Base-by-base conservation (phyloP, 2,797 vertebrate species). In the Neosilurus mollespiculum region DNA sequence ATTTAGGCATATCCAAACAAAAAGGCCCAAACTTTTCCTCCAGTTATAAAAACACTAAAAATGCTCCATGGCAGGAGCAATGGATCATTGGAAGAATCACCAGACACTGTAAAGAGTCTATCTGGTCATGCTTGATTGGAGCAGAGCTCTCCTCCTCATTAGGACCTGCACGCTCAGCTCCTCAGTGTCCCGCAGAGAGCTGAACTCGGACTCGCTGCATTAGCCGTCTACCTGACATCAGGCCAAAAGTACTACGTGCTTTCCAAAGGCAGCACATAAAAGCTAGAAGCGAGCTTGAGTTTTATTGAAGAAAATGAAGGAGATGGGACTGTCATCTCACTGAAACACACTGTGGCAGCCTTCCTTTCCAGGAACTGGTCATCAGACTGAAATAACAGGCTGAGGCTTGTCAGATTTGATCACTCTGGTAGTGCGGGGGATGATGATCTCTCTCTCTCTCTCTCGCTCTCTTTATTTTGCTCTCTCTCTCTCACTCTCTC, bases 301-400 rank as follows among this genome's bases (percentile, higher is more conserved):
- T 85, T 93, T 87, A 90, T 88, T 89, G 88, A 90, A 91, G 87
- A 84, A 89, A 93, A 92, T 89, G 84, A 93, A 90, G 89, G 86
- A 87, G 88, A 86, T 62, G 85, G 83, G 87, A 89, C 88, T 86
- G 87, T 90, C 75, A 49, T 66, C 73, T 83, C 49, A 22, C 53
- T 14, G 34, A 67, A 37, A 65, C 51, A 80, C 89, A 84, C 86
- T 87, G 88, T 84, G 84, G 70, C 51, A 34, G 59, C 2, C 82
- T 86, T 87, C 84, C 88, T 83, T 76, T 69, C 37, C 54, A 49
- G 58, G 80, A 88, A 90, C 88, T 91, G 87, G 87, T 83, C 86
- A 87, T 77, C 53, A 85, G 54, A 87, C 81, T 84, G 86, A 43
- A 62, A 82, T 90, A 89, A 88, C 85, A 87, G 77, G 81, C 85